Conservation (phyloP, 2,113 vertebrate genomes). For the Athene noctua region DNA sequence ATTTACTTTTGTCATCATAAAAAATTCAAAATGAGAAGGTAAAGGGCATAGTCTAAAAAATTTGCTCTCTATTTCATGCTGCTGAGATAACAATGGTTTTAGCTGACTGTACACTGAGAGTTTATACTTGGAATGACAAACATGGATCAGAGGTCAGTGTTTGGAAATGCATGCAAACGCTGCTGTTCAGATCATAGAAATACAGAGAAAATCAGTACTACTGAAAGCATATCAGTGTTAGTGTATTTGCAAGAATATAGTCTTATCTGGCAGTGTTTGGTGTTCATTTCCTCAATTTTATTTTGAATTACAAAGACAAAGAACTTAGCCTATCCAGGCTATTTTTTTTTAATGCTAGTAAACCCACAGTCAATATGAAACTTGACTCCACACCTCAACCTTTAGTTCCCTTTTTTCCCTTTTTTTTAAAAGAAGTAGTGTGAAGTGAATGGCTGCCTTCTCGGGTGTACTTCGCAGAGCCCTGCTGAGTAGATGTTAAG, state of each 20-base stretch:
- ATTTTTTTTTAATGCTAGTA: not conserved
- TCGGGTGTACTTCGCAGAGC: not conserved
- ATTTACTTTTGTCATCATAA: slow-evolving; percentile 22
- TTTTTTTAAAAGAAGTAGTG: not conserved
- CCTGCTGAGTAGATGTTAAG: not conserved
- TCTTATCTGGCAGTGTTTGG: not conserved
- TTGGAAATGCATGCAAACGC: not conserved
- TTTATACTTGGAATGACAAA: slow-evolving; percentile 11
- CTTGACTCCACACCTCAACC: not conserved
- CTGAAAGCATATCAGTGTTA: not conserved
- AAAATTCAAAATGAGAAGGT: not conserved
- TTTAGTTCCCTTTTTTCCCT: not conserved
- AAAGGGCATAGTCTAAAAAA: slow-evolving; percentile 6
- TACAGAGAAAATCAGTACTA: not conserved
- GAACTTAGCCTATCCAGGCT: not conserved
- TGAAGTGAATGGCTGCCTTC: not conserved
- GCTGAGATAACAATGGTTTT: not conserved
- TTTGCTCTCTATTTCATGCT: not conserved
- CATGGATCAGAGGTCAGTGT: not conserved
- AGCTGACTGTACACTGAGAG: not conserved
- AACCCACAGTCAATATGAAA: not conserved
- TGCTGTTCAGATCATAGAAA: not conserved
- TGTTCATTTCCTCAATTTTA: slow-evolving; percentile 11
- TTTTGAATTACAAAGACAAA: slow-evolving; percentile 26
- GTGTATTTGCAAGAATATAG: not conserved